Base-by-base conservation (phyloP, 2,113 vertebrate species). In the Sterna hirundo region DNA sequence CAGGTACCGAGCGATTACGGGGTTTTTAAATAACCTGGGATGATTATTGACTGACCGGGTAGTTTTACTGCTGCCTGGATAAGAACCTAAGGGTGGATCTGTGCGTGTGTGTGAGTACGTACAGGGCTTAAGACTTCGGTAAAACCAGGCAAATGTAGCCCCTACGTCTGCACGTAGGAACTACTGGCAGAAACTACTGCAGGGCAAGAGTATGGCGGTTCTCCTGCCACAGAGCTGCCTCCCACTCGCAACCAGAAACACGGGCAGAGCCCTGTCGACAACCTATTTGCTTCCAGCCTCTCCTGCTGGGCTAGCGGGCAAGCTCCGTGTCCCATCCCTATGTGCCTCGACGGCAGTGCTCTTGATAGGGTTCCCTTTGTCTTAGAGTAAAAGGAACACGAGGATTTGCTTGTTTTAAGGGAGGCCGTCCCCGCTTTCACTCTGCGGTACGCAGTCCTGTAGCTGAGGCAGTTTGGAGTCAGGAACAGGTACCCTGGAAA, bases 191-290 rank as follows among this genome's bases (percentile, higher is more conserved):
- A 61, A 61, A 3, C 81, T 25, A 25, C 44, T 0, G 2, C 10
- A 6, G 57, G 30, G 54, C 2, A 2, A 11, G 44, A 65, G 15
- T 6, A n/a, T 6, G 0, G 0, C 0, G 0, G 7, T 29, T 12
- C 60, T 77, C 38, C 8, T 3, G 32, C 21, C 69, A 38, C 10
- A 34, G 46, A 74, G 47, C 1, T 32, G 40, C 17, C 68, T 58
- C 34, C 40, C 46, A 9, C 27, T 51, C 18, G 4, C 52, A 71
- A 7, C 22, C 11, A 40, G 32, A 58, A 61, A 5, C 1, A 57
- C 0, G 4, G 13, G 58, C 54, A 88, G 72, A 58, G 32, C 34
- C 38, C 55, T 42, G 23, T 0, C 13, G 25, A 40, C 1, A 1
- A 30, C 10, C 29, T 13, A 12, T 34, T 30, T 60, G 65, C 57